phyloP scores from a whole-genome alignment of 2,797 vertebrate species.

The Synaphobranchus kaupii region DNA sequence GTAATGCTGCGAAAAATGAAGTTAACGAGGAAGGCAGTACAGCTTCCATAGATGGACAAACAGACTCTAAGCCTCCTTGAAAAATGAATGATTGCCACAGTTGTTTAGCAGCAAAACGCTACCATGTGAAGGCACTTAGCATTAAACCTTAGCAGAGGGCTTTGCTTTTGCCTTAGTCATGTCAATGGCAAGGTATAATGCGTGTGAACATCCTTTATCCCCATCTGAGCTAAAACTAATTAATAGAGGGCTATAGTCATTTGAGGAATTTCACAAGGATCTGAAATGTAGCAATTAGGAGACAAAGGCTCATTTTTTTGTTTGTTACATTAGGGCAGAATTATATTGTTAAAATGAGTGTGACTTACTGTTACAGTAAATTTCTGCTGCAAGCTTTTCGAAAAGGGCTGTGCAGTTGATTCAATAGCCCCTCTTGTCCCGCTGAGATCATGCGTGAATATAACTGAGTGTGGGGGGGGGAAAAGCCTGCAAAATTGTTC shows the following conservation, averaged over 20 bases:
- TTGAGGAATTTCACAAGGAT: background rate
- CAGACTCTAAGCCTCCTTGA: background rate
- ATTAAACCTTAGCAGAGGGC: background rate
- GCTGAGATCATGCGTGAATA: background rate
- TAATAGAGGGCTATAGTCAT: background rate
- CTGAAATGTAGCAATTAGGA: background rate
- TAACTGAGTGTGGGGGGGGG: background rate
- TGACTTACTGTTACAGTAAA: background rate
- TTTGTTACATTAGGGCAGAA: background rate
- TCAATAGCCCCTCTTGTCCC: background rate
- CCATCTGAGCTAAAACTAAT: background rate
- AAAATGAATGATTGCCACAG: background rate
- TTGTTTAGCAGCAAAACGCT: background rate
- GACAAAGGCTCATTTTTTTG: background rate
- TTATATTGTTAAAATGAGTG: background rate
- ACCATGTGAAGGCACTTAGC: background rate
- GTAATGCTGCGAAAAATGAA: background rate
- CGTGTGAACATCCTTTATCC: background rate
- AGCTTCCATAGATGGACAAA: background rate
- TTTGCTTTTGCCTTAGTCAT: background rate
- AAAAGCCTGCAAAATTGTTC: background rate
- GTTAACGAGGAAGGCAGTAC: background rate
- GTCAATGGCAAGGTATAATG: background rate
- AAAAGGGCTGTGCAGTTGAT: background rate
- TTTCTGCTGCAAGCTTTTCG: background rate